Percentiles rank a stretch among this genome's conserved stretches.
Conservation (phyloP, 1,140 invertebrate genomes). For the Papilio glaucus region DNA sequence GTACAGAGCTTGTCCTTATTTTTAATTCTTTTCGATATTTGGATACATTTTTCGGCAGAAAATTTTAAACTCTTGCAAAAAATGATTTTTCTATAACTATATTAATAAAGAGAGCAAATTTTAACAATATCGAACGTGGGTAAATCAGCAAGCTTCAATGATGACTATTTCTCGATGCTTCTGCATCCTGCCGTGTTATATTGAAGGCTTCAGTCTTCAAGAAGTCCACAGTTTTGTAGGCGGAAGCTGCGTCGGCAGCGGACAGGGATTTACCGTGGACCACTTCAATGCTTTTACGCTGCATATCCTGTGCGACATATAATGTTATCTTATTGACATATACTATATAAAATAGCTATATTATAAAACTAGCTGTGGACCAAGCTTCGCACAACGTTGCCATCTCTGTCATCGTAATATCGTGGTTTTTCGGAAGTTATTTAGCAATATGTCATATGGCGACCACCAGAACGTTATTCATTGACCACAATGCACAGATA, state of each 20-base stretch:
- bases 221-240: constrained; percentile 96
- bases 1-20: neutral
- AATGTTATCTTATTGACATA: neutral
- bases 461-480: too few species aligned
- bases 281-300: constrained; percentile 42
- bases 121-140: too few species aligned
- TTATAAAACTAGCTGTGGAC: neutral
- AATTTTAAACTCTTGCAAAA: too few species aligned
- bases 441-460: too few species aligned
- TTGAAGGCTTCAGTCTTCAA: constrained; percentile 96
- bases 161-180: constrained; percentile 78
- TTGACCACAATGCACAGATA: too few species aligned
- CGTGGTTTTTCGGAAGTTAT: too few species aligned
- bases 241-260: constrained; percentile 81
- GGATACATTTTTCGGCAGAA: too few species aligned
- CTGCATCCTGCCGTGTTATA: constrained; percentile 91
- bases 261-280: constrained; percentile 59
- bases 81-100: too few species aligned
- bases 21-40: neutral
- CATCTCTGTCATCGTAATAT: too few species aligned
- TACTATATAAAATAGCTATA: neutral
- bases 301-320: neutral
- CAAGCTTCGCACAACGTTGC: too few species aligned
- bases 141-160: constrained; percentile 36
- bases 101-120: too few species aligned